Evolutionary conservation across 2,888 invertebrate genomes (phyloP), one percentile per base, ranked within the genome.

Genomic region (Xanthorhoe spadicearia): DNA sequence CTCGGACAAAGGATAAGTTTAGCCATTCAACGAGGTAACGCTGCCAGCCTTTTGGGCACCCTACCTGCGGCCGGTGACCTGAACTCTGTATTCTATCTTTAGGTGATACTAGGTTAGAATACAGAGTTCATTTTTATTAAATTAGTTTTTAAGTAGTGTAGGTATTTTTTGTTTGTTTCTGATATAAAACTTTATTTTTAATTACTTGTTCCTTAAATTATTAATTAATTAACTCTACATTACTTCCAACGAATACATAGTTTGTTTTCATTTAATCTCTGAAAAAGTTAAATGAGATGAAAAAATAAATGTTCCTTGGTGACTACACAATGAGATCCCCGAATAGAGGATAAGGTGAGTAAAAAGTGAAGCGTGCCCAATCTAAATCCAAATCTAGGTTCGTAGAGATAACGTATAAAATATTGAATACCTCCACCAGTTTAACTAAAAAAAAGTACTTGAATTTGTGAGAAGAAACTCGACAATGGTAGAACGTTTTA

Each of bases 361-460:
- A 71, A 73, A 71, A 70, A 69, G 69, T 66, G 46, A 64, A 52
- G 59, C 57, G 57, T 61, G 59, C 28, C 64, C 56, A 53, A 74
- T 74, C 74, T 71, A 61, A 74, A 72, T 72, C 67, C 54, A 74
- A 70, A 74, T 74, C 70, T 74, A 69, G 69, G 52, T 35, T 56
- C 52, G 51, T 15, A 43, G 52, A 70, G 70, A 74, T 70, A 66
- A 49, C 61, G 56, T 61, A 49, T 66, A 66, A 66, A 63, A 67
- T 66, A 66, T 57, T 68, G 61, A 52, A 55, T 52, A 51, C 62
- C 48, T 61, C 35, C 60, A 18, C 46, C 50, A 35, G 13, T 38
- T 48, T 17, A 51, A 57, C 56, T 53, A 57, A 52, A 32, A n/a
- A 43, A 48, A 4, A 9, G 63, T 57, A 62, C 43, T 19, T 15